Evolutionary conservation across 2,888 invertebrate genomes (phyloP).

Genomic region (Dorcus parallelipipedus): DNA sequence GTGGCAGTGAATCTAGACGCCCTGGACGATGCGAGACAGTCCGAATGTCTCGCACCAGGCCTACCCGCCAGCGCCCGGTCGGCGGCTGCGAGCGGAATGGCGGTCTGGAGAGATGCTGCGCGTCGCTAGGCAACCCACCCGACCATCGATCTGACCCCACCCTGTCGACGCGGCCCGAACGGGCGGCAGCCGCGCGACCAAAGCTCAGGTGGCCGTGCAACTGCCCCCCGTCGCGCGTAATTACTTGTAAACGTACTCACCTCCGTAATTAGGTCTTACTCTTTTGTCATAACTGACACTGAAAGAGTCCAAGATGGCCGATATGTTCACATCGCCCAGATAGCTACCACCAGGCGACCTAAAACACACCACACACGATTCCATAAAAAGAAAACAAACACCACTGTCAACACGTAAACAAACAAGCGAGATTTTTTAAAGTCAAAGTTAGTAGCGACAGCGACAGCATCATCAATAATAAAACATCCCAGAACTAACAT

Average conservation of each 20-base stretch:
- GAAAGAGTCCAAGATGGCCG: conserved; percentile 92
- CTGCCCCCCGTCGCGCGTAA: conserved; percentile 22
- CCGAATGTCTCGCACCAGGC: conserved; percentile 25
- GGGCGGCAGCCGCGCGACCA: conserved; percentile 24
- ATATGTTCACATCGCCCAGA: conserved; percentile 92
- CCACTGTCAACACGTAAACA: no score
- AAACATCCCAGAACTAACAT: no score
- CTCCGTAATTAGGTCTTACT: conserved; percentile 99
- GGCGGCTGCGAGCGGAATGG: conserved; percentile 45
- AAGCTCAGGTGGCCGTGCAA: conserved; percentile 28
- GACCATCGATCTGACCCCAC: conserved; percentile 49
- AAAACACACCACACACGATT: conserved; percentile 39
- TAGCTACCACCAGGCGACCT: conserved; percentile 76
- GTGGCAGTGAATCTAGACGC: conserved; percentile 18
- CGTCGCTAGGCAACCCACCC: conserved; percentile 45
- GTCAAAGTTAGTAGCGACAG: no score
- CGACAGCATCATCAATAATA: no score
- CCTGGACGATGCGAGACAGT: conserved; percentile 24
- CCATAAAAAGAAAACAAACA: no score
- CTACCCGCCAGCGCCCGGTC: conserved; percentile 41
- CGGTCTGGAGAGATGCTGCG: conserved; percentile 46
- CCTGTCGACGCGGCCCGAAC: conserved; percentile 43
- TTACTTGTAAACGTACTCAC: conserved; percentile 56
- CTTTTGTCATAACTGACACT: conserved; percentile 98
- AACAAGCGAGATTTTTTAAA: no score